Evolutionary conservation across 2,797 vertebrate species (phyloP), one percentile per base, ranked within the genome.

Genomic region (Acanthis flammea): DNA sequence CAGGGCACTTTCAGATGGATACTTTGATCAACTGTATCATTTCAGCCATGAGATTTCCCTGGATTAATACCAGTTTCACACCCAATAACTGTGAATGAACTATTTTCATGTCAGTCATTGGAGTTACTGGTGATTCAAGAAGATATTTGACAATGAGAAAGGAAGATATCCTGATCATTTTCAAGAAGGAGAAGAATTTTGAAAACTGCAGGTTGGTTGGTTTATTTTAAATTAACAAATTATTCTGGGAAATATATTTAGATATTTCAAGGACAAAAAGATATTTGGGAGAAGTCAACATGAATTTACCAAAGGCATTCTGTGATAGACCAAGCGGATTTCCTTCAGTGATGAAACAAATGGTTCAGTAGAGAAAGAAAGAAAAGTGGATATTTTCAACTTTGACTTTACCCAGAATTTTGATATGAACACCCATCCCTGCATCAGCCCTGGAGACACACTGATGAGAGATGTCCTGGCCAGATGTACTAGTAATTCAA

Each of bases 291-390:
- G 33, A 89, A 72, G 21, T 7, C 18, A 45, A 7, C 1, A 10
- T 7, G 6, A 10, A n/a, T 82, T 88, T 80, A 14, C 7, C 9
- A 53, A 39, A 53, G 8, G 2, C 10, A 84, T 27, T 41, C 18
- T 23, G 3, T n/a, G 3, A 39, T 33, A 66, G 48, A 62, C 17
- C 14, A 66, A 35, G 3, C 0, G 0, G 6, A 35, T 41, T 71
- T 18, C 14, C 14, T 45, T 71, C 35, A 41, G 1, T 41, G 16
- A 31, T 44, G 23, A 48, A 88, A 58, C 1, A 5, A 78, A 24
- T 41, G 5, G 4, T 50, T 76, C 21, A 6, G 13, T 48, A 14
- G 22, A 47, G 6, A 77, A 70, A 24, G 30, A 76, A 54, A 60
- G 35, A 60, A 67, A 66, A 44, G 15, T 6, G 9, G 3, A 8